Evolutionary conservation across 2,888 invertebrate species (phyloP).

Genomic region (Pterostichus niger): DNA sequence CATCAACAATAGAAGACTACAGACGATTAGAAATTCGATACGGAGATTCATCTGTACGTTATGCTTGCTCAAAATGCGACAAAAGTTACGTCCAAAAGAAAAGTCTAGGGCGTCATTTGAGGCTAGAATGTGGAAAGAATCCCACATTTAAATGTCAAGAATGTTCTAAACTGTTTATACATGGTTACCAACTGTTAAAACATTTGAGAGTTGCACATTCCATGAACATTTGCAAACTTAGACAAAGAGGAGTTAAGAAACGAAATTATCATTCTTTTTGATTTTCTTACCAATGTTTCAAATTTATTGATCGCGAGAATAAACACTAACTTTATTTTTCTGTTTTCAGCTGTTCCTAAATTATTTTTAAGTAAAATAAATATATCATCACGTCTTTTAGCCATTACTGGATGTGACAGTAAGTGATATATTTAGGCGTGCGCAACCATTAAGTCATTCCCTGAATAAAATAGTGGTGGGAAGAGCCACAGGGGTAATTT

Average conservation of each 20-base stretch:
- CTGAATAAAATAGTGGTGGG: too few relatives aligned
- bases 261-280: background rate
- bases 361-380: too few relatives aligned
- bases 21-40: constrained; percentile 53
- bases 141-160: constrained; percentile 71
- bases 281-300: too few relatives aligned
- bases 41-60: constrained; percentile 21
- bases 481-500: too few relatives aligned
- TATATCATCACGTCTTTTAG: too few relatives aligned
- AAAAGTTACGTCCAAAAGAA: constrained; percentile 56
- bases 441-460: too few relatives aligned
- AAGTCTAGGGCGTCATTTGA: constrained; percentile 63
- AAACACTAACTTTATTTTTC: too few relatives aligned
- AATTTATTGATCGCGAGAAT: too few relatives aligned
- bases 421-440: too few relatives aligned
- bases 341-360: too few relatives aligned
- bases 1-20: constrained; percentile 54
- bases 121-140: constrained; percentile 70
- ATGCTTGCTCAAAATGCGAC: constrained; percentile 59
- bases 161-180: constrained; percentile 67
- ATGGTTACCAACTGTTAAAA: constrained; percentile 54
- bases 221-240: constrained; percentile 37
- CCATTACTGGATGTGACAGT: too few relatives aligned
- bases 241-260: constrained; percentile 13
- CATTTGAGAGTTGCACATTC: constrained; percentile 52